phyloP scores from a whole-genome alignment of 2,113 vertebrate species.

The Nothoprocta pentlandii region DNA sequence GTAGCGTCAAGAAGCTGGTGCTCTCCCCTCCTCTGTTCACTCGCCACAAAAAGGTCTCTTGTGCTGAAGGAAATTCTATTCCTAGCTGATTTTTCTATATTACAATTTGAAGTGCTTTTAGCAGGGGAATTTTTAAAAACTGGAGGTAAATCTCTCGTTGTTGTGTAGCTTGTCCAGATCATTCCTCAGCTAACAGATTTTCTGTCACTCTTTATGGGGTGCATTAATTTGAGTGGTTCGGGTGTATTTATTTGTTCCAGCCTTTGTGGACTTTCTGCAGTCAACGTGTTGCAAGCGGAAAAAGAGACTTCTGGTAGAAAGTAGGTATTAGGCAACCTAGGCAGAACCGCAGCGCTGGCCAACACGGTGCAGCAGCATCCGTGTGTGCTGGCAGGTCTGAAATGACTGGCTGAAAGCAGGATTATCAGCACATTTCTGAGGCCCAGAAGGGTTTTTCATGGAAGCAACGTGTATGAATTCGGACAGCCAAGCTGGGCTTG shows the following conservation, averaged over 20 bases:
- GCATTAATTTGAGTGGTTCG: neutral
- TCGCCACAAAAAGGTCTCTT: neutral
- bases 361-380: neutral
- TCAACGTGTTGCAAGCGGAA: neutral
- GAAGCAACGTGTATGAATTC: neutral
- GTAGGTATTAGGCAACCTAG: neutral
- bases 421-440: neutral
- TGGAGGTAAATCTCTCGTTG: neutral
- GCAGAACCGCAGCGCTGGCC: neutral
- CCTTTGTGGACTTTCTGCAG: neutral
- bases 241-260: neutral
- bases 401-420: neutral
- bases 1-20: neutral
- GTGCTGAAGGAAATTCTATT: neutral
- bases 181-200: neutral
- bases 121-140: neutral
- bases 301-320: neutral
- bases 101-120: neutral
- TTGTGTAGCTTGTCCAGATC: neutral
- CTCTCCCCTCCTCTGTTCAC: neutral
- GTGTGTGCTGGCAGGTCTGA: accelerated
- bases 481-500: neutral
- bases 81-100: neutral
- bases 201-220: neutral
- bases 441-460: neutral